phyloP scores from a whole-genome alignment of 2,797 vertebrate genomes.

The Pampus argenteus region DNA sequence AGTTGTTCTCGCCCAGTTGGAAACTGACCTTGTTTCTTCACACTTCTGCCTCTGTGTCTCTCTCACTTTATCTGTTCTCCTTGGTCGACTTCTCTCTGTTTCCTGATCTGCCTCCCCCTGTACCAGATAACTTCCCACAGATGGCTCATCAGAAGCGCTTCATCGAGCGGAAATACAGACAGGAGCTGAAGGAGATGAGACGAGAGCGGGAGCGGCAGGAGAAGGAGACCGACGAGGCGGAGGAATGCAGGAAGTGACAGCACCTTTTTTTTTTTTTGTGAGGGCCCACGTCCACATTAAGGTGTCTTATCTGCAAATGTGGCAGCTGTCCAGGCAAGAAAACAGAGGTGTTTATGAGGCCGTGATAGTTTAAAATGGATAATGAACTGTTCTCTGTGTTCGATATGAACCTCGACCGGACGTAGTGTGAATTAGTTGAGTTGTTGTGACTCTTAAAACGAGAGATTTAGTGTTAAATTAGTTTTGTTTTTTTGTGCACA shows the following conservation, averaged over 20 bases:
- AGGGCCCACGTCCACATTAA: not conserved
- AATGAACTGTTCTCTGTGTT: not conserved
- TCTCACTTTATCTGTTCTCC: constrained; percentile 63
- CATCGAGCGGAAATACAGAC: constrained; percentile 99
- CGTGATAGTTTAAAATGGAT: not conserved
- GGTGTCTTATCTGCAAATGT: constrained; percentile 2
- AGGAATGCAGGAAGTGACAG: constrained; percentile 90
- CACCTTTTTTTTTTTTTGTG: not conserved
- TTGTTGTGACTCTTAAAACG: not conserved
- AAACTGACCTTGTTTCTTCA: constrained; percentile 63
- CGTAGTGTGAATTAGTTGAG: not conserved
- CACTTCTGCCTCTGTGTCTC: constrained; percentile 44
- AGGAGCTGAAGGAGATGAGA: constrained; percentile 99
- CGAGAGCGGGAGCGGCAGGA: constrained; percentile 96
- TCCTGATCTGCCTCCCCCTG: constrained; percentile 50
- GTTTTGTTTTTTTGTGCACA: not conserved
- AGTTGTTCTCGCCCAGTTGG: constrained; percentile 43
- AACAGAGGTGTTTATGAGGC: not conserved
- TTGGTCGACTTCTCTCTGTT: constrained; percentile 51
- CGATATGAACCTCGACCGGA: not conserved
- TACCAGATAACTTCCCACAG: constrained; percentile 99
- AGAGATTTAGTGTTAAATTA: not conserved
- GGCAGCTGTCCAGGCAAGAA: constrained; percentile 13
- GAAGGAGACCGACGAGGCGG: constrained; percentile 90
- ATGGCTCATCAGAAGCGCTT: constrained; percentile 99